phyloP scores from a whole-genome alignment of 35 echinoderm and acorn worm species.

The Heliocidaris tuberculata region DNA sequence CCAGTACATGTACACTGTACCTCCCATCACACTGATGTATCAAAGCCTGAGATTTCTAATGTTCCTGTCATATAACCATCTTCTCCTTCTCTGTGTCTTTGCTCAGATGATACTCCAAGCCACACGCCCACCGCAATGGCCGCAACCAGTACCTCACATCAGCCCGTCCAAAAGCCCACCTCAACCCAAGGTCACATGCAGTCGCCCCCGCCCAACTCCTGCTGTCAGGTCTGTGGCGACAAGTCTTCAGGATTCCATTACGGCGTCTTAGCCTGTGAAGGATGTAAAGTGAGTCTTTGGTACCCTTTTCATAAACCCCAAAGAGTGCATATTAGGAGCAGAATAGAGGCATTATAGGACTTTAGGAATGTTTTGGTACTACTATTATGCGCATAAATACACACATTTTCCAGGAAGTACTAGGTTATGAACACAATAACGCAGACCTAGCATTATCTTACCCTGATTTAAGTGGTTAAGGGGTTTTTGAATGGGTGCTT shows the following conservation, averaged over 20 bases:
- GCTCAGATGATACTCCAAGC: slow-evolving; percentile 15
- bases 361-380: no score
- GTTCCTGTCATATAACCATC: neutral
- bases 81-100: neutral
- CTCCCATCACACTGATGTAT: neutral
- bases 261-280: slow-evolving; percentile 96
- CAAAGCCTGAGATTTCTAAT: neutral
- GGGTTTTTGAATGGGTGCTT: no score
- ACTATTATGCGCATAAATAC: no score
- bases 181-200: slow-evolving; percentile 57
- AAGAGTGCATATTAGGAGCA: no score
- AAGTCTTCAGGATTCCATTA: slow-evolving; percentile 99
- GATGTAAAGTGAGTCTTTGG: slow-evolving; percentile 76
- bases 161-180: slow-evolving; percentile 61
- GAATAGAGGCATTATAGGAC: no score
- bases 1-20: no score
- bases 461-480: no score
- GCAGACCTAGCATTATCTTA: no score
- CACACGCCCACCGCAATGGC: slow-evolving; percentile 51
- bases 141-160: slow-evolving; percentile 45
- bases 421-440: no score
- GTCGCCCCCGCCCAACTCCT: slow-evolving; percentile 57
- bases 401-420: no score
- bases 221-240: slow-evolving; percentile 91
- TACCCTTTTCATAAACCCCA: neutral